Percentiles rank a stretch among this genome's conserved stretches.
Conservation (phyloP, 2,888 invertebrate species). For the Chirona hameri region DNA sequence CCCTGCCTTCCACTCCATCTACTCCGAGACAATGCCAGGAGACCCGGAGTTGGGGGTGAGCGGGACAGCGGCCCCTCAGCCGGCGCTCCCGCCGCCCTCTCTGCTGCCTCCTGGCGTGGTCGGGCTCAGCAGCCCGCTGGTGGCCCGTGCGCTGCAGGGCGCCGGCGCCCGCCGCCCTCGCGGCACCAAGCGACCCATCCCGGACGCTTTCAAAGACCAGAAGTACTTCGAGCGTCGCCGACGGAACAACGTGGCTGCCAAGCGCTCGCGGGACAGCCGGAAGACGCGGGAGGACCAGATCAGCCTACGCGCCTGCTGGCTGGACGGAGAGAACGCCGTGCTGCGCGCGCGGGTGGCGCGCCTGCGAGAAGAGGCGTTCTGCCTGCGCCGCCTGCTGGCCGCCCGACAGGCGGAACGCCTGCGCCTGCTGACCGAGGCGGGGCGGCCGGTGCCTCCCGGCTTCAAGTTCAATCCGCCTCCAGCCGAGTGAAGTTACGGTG, state of each 20-base stretch:
- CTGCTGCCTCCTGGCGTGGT: neutral
- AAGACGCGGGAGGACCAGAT: constrained; percentile 57
- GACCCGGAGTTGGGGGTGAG: neutral
- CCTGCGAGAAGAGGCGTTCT: neutral
- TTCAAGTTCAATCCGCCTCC: neutral
- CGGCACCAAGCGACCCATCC: constrained; percentile 81
- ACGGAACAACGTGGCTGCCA: constrained; percentile 86
- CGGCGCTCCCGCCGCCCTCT: neutral
- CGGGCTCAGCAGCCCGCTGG: constrained; percentile 25
- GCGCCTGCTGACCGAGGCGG: neutral
- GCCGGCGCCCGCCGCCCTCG: constrained; percentile 55
- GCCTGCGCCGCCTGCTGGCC: neutral
- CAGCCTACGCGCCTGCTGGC: constrained; percentile 33
- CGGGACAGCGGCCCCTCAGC: neutral
- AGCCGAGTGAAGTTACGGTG: neutral
- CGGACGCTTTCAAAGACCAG: constrained; percentile 79
- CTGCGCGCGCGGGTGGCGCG: constrained; percentile 11
- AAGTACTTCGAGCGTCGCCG: constrained; percentile 84
- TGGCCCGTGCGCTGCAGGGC: constrained; percentile 40
- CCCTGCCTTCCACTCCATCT: neutral
- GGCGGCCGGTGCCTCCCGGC: neutral
- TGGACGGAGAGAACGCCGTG: constrained; percentile 36
- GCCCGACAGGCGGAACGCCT: constrained; percentile 1
- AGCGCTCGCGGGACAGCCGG: constrained; percentile 83
- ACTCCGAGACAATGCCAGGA: neutral